Percentiles rank a stretch among this genome's conserved stretches.
Conservation (phyloP, 2,888 invertebrate species). For the Scaptomyza flava region DNA sequence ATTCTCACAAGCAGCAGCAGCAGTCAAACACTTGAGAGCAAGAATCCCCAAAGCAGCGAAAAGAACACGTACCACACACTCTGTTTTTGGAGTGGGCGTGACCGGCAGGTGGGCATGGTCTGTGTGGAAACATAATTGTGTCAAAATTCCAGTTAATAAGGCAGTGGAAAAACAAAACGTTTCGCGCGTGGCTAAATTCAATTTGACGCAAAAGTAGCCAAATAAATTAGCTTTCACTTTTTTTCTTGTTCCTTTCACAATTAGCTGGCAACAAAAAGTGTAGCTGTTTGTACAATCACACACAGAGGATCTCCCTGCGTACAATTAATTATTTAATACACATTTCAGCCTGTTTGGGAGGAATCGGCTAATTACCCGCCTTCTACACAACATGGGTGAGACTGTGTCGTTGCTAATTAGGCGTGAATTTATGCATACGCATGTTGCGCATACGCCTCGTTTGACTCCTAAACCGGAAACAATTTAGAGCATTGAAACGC, state of each 20-base stretch:
- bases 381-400: conserved; percentile 4
- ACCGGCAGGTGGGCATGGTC: conserved; percentile 10
- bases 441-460: conserved; percentile 75
- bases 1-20: conserved; percentile 11
- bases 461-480: conserved; percentile 42
- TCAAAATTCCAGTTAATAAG: conserved; percentile 72
- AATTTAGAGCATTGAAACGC: conserved; percentile 32
- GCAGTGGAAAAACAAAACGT: conserved; percentile 41
- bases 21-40: conserved; percentile 39
- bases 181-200: conserved; percentile 52
- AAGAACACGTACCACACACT: conserved; percentile 56
- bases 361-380: conserved; percentile 62
- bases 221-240: conserved; percentile 18
- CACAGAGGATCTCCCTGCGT: neutral
- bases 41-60: conserved; percentile 34
- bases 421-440: conserved; percentile 77
- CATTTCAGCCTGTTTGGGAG: conserved; percentile 42
- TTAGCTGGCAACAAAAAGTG: conserved; percentile 32
- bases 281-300: neutral
- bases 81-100: conserved; percentile 11
- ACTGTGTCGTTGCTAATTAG: conserved; percentile 60
- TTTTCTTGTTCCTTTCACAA: conserved; percentile 17
- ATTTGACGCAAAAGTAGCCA: conserved; percentile 35
- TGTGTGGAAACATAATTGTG: conserved; percentile 66
- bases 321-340: conserved; percentile 45